Evolutionary conservation across 2,797 vertebrate species (phyloP), one percentile per base, ranked within the genome.

Genomic region (Nannoperca australis): DNA sequence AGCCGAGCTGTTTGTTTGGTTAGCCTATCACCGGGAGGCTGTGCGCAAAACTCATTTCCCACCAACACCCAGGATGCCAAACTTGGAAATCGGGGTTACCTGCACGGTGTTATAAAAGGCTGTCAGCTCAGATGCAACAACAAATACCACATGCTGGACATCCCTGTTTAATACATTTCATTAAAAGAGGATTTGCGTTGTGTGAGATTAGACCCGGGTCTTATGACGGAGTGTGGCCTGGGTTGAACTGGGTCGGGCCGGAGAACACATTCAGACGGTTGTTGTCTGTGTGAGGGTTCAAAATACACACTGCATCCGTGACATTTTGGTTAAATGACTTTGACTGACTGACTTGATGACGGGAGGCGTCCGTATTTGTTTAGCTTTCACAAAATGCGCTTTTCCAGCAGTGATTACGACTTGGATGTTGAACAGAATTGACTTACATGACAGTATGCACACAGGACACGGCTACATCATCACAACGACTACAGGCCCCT

Each of bases 101-200:
- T 65, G 38, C 53, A 7, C 20, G 17, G 56, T 20, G 55, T 65
- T 61, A 55, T 38, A 5, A 13, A 17, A 64, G 61, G 60, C 56
- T 76, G 11, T 81, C 45, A 60, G 64, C 51, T 27, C 36, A 64
- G 72, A 74, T 50, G 49, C 73, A 17, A 50, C 71, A 42, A 70
- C 73, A 55, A 59, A 78, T 71, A 50, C 58, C 17, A n/a, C 61
- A 59, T 13, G 24, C 44, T 60, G 44, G 53, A 70, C 40, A 72
- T 78, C 40, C 27, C 17, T 49, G 12, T 50, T 40, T 67, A 68
- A 76, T 58, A 40, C 38, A 59, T 85, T 85, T 88, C 78, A 84
- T 90, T 85, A 87, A 84, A 82, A 66, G 70, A 68, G 78, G 76
- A 91, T 88, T 88, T 83, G 30, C 47, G 27, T 11, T 54, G 45